A percentile compares a stretch with the other conserved stretches of the same genome.
Conservation (phyloP, 2,113 vertebrate species). For the Colius striatus region DNA sequence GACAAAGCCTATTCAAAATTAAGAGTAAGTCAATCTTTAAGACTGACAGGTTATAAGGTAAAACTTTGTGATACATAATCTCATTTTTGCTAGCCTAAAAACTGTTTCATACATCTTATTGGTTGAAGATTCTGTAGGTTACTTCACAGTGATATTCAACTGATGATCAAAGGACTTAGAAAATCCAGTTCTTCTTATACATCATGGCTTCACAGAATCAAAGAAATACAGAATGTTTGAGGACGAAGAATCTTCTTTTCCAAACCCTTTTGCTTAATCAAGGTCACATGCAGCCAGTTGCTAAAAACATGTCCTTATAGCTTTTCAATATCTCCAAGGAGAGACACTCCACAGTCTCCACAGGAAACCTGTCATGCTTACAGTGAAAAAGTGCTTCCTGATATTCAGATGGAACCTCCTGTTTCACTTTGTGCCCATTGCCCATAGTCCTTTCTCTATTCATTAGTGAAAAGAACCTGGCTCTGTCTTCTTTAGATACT, state of each 20-base stretch:
- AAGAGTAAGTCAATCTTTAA: not conserved
- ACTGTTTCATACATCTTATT: not conserved
- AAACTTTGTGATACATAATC: not conserved
- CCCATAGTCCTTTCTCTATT: not conserved
- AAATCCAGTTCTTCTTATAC: not conserved
- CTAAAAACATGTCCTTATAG: not conserved
- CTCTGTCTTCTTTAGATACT: not conserved
- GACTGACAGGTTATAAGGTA: not conserved
- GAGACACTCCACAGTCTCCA: not conserved
- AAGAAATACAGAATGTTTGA: not conserved
- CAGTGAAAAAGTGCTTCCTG: not conserved
- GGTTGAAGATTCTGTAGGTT: not conserved
- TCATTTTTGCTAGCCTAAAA: not conserved
- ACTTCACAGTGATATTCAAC: not conserved
- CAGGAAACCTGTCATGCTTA: not conserved
- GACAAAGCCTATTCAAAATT: not conserved
- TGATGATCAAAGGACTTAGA: not conserved
- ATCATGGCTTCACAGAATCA: not conserved
- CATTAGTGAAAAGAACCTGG: not conserved
- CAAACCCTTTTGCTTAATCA: fast-evolving
- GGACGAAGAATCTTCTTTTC: not conserved
- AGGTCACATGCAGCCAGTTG: not conserved
- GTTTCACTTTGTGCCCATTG: too few relatives aligned
- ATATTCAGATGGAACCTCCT: not conserved
- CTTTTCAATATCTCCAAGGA: not conserved